Conservation (phyloP, 2,888 invertebrate species). For the Tetragonula carbonaria region DNA sequence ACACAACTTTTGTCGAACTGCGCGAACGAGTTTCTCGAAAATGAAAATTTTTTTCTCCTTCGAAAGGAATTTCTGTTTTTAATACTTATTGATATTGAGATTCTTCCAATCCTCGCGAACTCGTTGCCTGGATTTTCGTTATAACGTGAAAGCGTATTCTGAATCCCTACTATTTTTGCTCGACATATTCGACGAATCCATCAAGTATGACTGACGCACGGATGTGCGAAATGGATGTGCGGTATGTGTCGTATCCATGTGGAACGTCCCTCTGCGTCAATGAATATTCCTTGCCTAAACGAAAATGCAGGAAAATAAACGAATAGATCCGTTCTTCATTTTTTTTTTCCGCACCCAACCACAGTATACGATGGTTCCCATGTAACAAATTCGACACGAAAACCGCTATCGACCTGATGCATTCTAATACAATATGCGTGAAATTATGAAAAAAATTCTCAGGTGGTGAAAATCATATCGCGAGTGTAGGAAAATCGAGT, state of each 20-base stretch:
- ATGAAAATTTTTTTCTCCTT: background rate
- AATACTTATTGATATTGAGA: slow-evolving; percentile 21
- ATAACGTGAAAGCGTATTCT: background rate
- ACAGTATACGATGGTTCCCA: background rate
- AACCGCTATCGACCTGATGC: background rate
- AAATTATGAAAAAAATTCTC: background rate
- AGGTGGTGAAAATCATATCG: background rate
- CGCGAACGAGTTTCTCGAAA: background rate
- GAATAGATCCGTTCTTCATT: too few relatives aligned
- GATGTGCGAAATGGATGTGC: slow-evolving; percentile 15
- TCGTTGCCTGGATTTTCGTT: background rate
- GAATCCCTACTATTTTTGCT: background rate
- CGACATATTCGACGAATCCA: slow-evolving; percentile 11
- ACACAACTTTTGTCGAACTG: background rate
- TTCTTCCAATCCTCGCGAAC: background rate
- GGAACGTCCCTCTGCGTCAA: background rate
- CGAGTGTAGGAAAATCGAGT: background rate
- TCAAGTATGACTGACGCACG: slow-evolving; percentile 18
- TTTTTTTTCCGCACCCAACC: background rate
- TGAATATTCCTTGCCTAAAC: slow-evolving; percentile 9
- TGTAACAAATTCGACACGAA: background rate
- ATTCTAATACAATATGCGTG: too few relatives aligned
- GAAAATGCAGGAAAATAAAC: background rate
- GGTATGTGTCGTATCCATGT: background rate
- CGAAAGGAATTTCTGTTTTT: slow-evolving; percentile 3